Conservation (phyloP, 2,888 invertebrate species). For the Acleris holmiana region DNA sequence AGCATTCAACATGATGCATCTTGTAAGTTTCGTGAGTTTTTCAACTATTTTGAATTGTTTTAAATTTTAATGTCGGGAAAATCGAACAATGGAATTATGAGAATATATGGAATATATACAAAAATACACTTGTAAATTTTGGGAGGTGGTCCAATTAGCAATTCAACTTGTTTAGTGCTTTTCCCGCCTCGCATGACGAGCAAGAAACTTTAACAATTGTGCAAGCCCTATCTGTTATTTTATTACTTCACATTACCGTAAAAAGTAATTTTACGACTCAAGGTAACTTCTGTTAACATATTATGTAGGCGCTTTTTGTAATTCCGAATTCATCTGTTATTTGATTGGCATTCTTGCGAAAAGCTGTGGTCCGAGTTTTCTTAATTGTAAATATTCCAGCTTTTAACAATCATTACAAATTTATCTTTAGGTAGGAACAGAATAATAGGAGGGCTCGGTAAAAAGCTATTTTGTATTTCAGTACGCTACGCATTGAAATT, state of each 20-base stretch:
- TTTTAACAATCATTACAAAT: too few species aligned
- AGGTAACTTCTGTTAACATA: conserved; percentile 16
- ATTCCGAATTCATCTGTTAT: conserved; percentile 22
- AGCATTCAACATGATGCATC: conserved; percentile 63
- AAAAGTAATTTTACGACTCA: conserved; percentile 25
- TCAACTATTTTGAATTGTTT: too few species aligned
- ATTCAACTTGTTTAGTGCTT: not conserved
- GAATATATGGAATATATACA: not conserved
- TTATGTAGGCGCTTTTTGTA: conserved; percentile 9
- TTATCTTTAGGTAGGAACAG: too few species aligned
- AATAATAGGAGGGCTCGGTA: too few species aligned
- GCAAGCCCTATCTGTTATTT: conserved; percentile 5
- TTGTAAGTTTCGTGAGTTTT: conserved; percentile 63
- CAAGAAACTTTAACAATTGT: not conserved
- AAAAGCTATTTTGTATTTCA: too few species aligned
- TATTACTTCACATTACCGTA: conserved; percentile 11
- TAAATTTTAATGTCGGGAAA: too few species aligned
- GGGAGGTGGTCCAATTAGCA: not conserved
- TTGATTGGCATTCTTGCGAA: conserved; percentile 16
- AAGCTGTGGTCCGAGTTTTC: conserved; percentile 7
- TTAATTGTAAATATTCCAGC: conserved; percentile 20
- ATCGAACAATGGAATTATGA: not conserved
- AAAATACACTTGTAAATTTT: not conserved
- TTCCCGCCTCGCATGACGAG: too few species aligned
- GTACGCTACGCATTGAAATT: too few species aligned